Evolutionary conservation across 2,888 invertebrate species (phyloP).

Genomic region (Nasonovia ribisnigri): DNA sequence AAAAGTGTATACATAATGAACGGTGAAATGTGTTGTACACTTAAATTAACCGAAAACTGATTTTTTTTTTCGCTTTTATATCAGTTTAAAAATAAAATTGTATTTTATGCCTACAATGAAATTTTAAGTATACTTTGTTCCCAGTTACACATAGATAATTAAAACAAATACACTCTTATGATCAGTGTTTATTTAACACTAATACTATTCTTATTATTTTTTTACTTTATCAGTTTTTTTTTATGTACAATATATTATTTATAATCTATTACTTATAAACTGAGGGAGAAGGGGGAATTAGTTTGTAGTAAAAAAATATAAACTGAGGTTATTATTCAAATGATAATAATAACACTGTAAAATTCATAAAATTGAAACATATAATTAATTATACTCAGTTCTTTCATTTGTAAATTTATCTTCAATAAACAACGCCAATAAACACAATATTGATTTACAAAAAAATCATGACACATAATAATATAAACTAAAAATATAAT

Average conservation of each 20-base stretch:
- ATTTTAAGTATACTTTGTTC: neutral
- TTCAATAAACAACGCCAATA: slow-evolving; percentile 41
- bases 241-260: neutral
- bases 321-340: neutral
- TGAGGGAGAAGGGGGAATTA: neutral
- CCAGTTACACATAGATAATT: neutral
- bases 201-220: neutral
- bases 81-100: neutral
- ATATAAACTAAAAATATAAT: slow-evolving; percentile 17
- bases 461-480: slow-evolving; percentile 41
- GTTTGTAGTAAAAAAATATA: neutral
- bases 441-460: slow-evolving; percentile 47
- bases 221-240: neutral
- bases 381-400: slow-evolving; percentile 52
- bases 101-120: neutral
- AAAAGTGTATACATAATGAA: neutral
- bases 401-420: slow-evolving; percentile 45
- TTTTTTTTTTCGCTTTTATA: slow-evolving; percentile 18
- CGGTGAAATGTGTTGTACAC: neutral
- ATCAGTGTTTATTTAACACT: neutral
- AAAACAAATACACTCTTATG: neutral
- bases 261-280: neutral
- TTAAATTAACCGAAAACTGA: neutral
- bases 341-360: neutral
- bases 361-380: slow-evolving; percentile 23